Evolutionary conservation across 2,113 vertebrate genomes (phyloP), one percentile per base, ranked within the genome.

Genomic region (Nipponia nippon): DNA sequence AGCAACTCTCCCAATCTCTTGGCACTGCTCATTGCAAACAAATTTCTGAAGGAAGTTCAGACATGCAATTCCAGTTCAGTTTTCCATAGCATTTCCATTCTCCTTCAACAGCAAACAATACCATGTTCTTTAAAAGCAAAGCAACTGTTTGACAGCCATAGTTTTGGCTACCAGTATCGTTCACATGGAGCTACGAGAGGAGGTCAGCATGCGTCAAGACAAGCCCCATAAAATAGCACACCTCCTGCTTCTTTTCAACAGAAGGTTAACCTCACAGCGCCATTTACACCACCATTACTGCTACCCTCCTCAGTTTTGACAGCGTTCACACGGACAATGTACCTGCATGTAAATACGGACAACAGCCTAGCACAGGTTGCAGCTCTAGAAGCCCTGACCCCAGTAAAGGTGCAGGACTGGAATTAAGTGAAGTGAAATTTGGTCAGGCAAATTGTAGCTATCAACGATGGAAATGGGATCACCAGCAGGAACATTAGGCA

Each of bases 391-490:
- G 55, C 26, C n/a, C 49, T 55, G n/a, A 52, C n/a, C 19, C 25
- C 71, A 71, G 42, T 7, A 38, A 32, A 53, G 53, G 47, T 32
- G n/a, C 32, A 93, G 46, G 50, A 26, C 17, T 29, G 22, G 79
- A 70, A 70, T 36, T 23, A 34, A 46, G 7, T 0, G 1, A 77
- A 73, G 47, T 4, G 36, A 70, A 62, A 62, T 55, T 9, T 23
- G 18, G 40, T 25, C 21, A 44, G 0, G 7, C 10, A 40, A 86
- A 73, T 17, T 0, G 1, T 17, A 46, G n/a, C 29, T n/a, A 22
- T 8, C 1, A 0, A 49, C 0, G 2, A 5, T 40, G 49, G 58
- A 65, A 89, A 61, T 0, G 4, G 30, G 49, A 67, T 78, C 9
- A 38, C 7, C 44, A 55, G 63, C 50, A 92, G 22, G 44, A 90